Evolutionary conservation across 2,113 vertebrate species (phyloP).

Genomic region (Phaetusa simplex): DNA sequence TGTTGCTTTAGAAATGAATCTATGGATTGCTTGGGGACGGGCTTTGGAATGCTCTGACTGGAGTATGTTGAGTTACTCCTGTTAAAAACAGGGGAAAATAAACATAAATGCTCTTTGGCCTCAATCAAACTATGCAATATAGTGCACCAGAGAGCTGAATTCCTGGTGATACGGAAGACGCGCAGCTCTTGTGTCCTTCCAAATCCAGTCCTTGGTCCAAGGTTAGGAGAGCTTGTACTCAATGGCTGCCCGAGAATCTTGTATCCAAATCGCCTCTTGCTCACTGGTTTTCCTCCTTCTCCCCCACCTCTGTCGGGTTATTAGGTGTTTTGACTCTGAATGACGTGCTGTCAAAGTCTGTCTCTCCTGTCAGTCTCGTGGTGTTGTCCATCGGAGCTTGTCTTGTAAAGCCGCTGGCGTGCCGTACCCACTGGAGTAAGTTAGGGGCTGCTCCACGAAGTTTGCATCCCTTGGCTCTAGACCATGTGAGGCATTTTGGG

Average conservation of each 20-base stretch:
- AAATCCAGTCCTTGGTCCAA: constrained; percentile 46
- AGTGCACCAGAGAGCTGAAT: not conserved
- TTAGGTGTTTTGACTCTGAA: not conserved
- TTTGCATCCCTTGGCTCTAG: not conserved
- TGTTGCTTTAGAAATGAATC: not conserved
- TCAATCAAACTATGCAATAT: constrained; percentile 47
- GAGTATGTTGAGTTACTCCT: not conserved
- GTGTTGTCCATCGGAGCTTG: not conserved
- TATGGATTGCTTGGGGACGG: not conserved
- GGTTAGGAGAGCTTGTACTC: constrained; percentile 37
- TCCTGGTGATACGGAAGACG: not conserved
- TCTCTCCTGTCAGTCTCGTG: not conserved
- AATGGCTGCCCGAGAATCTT: not conserved
- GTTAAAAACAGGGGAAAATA: not conserved
- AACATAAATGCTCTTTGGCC: not conserved
- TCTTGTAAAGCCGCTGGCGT: not conserved
- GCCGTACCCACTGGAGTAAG: fast-evolving
- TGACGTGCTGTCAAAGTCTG: not conserved
- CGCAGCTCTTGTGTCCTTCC: constrained; percentile 21
- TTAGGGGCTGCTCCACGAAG: fast-evolving
- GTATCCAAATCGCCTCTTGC: not conserved
- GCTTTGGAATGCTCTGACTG: not conserved
- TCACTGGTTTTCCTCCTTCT: not conserved
- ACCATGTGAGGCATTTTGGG: not conserved
- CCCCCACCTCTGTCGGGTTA: fast-evolving